Conservation (phyloP, 1,140 invertebrate genomes). For the Zaprionus gabonicus region DNA sequence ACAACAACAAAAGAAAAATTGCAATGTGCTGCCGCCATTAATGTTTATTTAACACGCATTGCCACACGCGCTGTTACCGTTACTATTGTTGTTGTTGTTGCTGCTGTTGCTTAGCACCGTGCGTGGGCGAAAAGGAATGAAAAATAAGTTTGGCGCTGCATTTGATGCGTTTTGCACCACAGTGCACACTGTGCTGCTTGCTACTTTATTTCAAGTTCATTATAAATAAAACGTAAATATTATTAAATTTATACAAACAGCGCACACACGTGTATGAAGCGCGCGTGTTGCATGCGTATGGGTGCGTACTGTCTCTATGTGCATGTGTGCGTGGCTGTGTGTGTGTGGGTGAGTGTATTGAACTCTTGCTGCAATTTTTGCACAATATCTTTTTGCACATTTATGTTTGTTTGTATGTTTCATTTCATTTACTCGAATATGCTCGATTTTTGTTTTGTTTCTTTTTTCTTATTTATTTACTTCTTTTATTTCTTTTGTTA, state of each 20-base stretch:
- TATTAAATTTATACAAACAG: constrained; percentile 78
- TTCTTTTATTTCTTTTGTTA: constrained; percentile 46
- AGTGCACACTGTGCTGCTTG: constrained; percentile 45
- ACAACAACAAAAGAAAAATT: constrained; percentile 46
- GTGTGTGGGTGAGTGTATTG: constrained; percentile 64
- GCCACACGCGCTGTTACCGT: constrained; percentile 52
- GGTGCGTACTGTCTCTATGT: constrained; percentile 40
- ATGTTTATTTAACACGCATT: constrained; percentile 81
- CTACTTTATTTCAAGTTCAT: constrained; percentile 72
- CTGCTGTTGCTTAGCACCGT: constrained; percentile 32
- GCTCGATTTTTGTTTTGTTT: constrained; percentile 47
- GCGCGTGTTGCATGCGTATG: constrained; percentile 48
- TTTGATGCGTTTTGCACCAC: constrained; percentile 38
- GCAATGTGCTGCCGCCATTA: constrained; percentile 60
- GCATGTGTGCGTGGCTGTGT: constrained; percentile 14
- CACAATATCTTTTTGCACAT: constrained; percentile 57
- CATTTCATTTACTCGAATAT: constrained; percentile 35
- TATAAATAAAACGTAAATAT: constrained; percentile 81
- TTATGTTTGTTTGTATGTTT: constrained; percentile 21
- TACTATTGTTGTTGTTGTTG: constrained; percentile 34
- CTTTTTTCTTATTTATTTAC: constrained; percentile 42
- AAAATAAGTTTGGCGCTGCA: not conserved
- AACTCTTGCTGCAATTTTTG: constrained; percentile 80
- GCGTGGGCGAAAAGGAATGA: not conserved
- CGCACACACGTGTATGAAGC: constrained; percentile 40